Base-by-base conservation (phyloP, 2,797 vertebrate species). In the Paguma larvata region DNA sequence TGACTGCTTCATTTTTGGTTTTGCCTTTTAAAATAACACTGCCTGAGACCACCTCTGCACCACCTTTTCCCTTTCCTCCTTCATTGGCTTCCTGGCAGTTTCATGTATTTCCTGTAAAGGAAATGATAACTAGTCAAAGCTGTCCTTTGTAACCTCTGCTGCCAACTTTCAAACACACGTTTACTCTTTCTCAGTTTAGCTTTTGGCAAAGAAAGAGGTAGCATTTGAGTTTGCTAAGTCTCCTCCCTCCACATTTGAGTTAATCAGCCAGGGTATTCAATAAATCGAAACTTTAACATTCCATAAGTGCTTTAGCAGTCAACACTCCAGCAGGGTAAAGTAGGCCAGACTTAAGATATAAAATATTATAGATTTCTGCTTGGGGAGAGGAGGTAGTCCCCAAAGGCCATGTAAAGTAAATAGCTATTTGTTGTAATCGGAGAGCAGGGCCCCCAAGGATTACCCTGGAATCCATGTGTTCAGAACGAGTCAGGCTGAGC, bases 401-500 rank as follows among this genome's bases (percentile, higher is more conserved):
- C 98, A 98, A 98, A 98, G 98, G 98, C 97, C 79, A 97, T 94
- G 98, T 99, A 98, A 99, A 99, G 98, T 98, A 99, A 99, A 99
- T 99, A 98, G 98, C 98, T 99, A 98, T 99, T 99, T 99, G 98
- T 98, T 98, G 98, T 98, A 98, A 99, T 98, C 98, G 98, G 98
- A 98, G 98, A 99, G 98, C 98, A 98, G 98, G 98, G 98, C 98
- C 98, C 98, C 97, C 93, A 87, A 98, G 98, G 98, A 98, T 98
- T 98, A 98, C 97, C 73, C 98, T 98, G 98, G 98, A 99, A 98
- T 98, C 98, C 98, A 98, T 83, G 59, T 93, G 96, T 97, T 98
- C 98, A 98, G 98, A 98, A 98, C 70, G 83, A 98, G 97, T 97
- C 98, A 96, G 98, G 98, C 98, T 97, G 89, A 98, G 94, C 96